A percentile compares a stretch with the other conserved stretches of the same genome.
phyloP scores from a whole-genome alignment of 2,797 vertebrate species.

The Meriones psammophilus region DNA sequence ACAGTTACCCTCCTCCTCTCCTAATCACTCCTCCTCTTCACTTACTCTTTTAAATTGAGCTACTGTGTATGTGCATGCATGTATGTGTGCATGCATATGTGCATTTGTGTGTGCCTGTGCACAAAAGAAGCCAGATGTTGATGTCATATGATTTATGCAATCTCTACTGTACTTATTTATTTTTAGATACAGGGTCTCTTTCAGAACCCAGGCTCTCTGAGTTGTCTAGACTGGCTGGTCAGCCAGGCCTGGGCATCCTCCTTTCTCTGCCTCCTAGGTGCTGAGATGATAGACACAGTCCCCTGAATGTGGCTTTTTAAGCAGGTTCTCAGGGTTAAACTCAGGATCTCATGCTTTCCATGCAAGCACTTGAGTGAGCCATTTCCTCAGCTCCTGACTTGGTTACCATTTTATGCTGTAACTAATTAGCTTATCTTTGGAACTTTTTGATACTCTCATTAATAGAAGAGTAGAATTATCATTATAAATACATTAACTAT shows the following conservation, averaged over 20 bases:
- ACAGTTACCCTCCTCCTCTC: neutral
- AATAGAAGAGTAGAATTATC: slow-evolving; percentile 10
- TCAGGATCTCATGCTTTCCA: neutral
- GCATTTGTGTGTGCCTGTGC: neutral
- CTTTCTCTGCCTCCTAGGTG: neutral
- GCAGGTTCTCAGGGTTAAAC: neutral
- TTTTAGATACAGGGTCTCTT: neutral
- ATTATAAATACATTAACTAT: slow-evolving; percentile 53
- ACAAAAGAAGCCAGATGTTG: neutral
- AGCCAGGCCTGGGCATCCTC: neutral
- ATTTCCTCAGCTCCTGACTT: neutral
- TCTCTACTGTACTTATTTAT: neutral
- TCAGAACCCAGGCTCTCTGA: neutral
- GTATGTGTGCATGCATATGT: neutral
- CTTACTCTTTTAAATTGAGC: neutral
- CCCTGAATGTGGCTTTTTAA: neutral
- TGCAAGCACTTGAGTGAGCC: neutral
- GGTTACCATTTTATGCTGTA: slow-evolving; percentile 2
- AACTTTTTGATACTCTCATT: slow-evolving; percentile 10
- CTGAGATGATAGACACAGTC: neutral
- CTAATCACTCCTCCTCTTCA: neutral
- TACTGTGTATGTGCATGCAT: neutral
- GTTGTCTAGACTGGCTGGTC: neutral
- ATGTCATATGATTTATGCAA: neutral
- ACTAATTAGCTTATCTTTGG: neutral